Evolutionary conservation across 1,140 invertebrate genomes (phyloP).

Genomic region (Thaumatotibia leucotreta): DNA sequence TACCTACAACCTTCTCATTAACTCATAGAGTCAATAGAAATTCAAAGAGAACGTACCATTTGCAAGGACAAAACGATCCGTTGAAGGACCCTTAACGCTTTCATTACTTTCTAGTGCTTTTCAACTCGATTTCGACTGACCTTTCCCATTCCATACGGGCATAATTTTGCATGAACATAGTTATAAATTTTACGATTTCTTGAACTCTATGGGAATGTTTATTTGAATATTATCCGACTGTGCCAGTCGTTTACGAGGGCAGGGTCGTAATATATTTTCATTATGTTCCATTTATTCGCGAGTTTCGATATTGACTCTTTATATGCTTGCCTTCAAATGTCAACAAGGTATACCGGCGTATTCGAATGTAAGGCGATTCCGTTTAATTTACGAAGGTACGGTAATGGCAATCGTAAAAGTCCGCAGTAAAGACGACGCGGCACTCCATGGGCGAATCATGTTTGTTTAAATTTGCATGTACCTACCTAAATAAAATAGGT

Average conservation of each 20-base stretch:
- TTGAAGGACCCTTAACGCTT: neutral
- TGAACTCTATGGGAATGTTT: slow-evolving; percentile 49
- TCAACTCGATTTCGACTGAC: slow-evolving; percentile 10
- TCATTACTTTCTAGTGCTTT: slow-evolving; percentile 14
- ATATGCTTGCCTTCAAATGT: slow-evolving; percentile 56
- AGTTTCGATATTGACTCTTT: slow-evolving; percentile 56
- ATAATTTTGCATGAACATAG: slow-evolving; percentile 30
- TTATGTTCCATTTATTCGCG: slow-evolving; percentile 61
- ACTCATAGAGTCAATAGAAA: neutral
- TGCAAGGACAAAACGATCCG: slow-evolving; percentile 1
- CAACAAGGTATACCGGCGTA: slow-evolving; percentile 43
- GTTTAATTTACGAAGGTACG: slow-evolving; percentile 48
- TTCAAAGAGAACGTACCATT: slow-evolving; percentile 7
- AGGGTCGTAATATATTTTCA: slow-evolving; percentile 57
- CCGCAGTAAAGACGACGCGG: slow-evolving; percentile 17
- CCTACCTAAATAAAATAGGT: no score
- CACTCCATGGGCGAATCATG: slow-evolving; percentile 15
- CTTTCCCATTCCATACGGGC: neutral
- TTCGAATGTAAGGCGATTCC: slow-evolving; percentile 36
- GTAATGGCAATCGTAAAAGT: slow-evolving; percentile 20
- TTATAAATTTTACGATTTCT: slow-evolving; percentile 63
- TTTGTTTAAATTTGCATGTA: slow-evolving; percentile 8
- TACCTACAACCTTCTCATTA: neutral
- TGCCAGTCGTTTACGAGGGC: slow-evolving; percentile 50
- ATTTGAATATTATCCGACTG: slow-evolving; percentile 57